Conservation (phyloP, 2,888 invertebrate genomes). For the Ophioninae sp. region DNA sequence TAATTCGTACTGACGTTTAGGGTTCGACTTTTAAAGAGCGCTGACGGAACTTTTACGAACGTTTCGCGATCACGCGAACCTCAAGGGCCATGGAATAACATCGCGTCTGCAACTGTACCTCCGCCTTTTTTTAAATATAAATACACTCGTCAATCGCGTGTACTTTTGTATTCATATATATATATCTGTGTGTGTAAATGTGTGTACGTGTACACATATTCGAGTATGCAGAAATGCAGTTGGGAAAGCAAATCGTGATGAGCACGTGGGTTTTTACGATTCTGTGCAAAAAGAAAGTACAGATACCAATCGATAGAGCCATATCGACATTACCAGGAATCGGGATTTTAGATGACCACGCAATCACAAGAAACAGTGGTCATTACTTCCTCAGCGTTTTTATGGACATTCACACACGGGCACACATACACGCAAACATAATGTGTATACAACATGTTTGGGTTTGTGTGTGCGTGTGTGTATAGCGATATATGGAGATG, state of each 20-base stretch:
- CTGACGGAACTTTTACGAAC: conserved; percentile 34
- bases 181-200: neutral
- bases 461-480: neutral
- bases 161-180: neutral
- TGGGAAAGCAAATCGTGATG: conserved; percentile 9
- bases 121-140: neutral
- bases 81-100: conserved; percentile 25
- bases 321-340: conserved; percentile 44
- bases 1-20: conserved; percentile 42
- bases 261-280: conserved; percentile 3
- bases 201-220: neutral
- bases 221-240: neutral
- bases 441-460: too few species aligned
- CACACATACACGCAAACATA: too few species aligned
- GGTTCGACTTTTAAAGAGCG: conserved; percentile 41
- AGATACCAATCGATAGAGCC: conserved; percentile 43
- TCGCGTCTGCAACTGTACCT: conserved; percentile 8
- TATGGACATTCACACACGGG: neutral
- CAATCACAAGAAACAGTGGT: conserved; percentile 37
- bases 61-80: conserved; percentile 44
- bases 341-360: conserved; percentile 44
- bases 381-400: conserved; percentile 22
- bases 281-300: conserved; percentile 2
- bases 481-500: neutral
- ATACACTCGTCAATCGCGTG: neutral